Evolutionary conservation across 2,797 vertebrate species (phyloP).

Genomic region (Gymnocypris eckloni): DNA sequence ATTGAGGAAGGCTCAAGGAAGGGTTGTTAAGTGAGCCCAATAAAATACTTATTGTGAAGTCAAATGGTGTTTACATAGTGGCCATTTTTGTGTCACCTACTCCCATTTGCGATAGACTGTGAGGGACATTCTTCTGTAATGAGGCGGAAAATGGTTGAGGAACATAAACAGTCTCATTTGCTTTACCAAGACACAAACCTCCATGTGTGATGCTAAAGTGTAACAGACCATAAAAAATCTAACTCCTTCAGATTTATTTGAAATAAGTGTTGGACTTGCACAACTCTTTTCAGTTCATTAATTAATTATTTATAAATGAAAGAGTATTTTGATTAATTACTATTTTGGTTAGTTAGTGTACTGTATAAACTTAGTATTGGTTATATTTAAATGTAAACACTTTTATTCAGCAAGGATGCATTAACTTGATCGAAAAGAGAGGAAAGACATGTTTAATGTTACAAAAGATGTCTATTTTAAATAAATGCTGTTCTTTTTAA

Average conservation of each 20-base stretch:
- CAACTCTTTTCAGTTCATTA: background rate
- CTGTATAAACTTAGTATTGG: background rate
- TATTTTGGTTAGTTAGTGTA: background rate
- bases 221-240: background rate
- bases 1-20: constrained; percentile 41
- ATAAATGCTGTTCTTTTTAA: background rate
- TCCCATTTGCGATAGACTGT: constrained; percentile 63
- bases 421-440: background rate
- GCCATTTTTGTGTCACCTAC: constrained; percentile 59
- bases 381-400: no score
- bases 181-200: constrained; percentile 1
- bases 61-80: constrained; percentile 58
- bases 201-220: background rate
- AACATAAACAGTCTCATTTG: constrained; percentile 36
- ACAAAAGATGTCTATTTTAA: background rate
- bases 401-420: background rate
- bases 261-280: background rate
- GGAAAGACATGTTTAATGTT: background rate
- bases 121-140: constrained; percentile 73
- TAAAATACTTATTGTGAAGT: constrained; percentile 54
- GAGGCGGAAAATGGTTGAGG: constrained; percentile 51
- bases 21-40: constrained; percentile 51
- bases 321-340: background rate
- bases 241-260: background rate
- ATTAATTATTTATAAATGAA: background rate